These are phyloP conservation scores for Rhizomys pruinosus DNA, from an alignment of 2,113 vertebrate genomes.

Conservation along the genomic window DNA sequence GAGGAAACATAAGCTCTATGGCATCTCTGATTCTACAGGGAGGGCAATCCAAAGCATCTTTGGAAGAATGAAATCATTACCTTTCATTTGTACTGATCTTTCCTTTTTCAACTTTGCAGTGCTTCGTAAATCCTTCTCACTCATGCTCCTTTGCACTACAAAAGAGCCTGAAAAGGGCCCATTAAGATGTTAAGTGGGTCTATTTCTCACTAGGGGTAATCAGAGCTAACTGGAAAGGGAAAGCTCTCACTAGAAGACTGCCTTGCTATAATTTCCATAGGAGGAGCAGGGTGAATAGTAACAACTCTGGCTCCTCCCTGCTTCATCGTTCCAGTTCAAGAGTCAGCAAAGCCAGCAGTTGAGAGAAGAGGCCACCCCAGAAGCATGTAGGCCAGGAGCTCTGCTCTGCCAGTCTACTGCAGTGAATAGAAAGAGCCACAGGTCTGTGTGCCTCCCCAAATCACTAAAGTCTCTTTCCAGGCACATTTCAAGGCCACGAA, in stretches of 20 bases:
- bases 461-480: not conserved
- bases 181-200: constrained; percentile 13
- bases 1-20: not conserved
- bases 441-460: not conserved
- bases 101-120: not conserved
- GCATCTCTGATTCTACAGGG: not conserved
- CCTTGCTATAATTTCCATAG: not conserved
- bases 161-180: not conserved
- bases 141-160: not conserved
- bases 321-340: not conserved
- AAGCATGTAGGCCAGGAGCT: not conserved
- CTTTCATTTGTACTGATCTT: constrained; percentile 20
- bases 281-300: not conserved
- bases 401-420: not conserved
- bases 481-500: not conserved
- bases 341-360: not conserved
- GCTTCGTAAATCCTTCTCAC: not conserved
- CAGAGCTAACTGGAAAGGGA: constrained; percentile 1
- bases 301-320: not conserved
- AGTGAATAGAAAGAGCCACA: not conserved
- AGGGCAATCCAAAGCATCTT: not conserved
- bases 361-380: not conserved
- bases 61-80: constrained; percentile 29
- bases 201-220: not conserved
- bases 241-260: not conserved